Base-by-base conservation (phyloP, 1,140 invertebrate species). In the Drosophila punjabiensis region DNA sequence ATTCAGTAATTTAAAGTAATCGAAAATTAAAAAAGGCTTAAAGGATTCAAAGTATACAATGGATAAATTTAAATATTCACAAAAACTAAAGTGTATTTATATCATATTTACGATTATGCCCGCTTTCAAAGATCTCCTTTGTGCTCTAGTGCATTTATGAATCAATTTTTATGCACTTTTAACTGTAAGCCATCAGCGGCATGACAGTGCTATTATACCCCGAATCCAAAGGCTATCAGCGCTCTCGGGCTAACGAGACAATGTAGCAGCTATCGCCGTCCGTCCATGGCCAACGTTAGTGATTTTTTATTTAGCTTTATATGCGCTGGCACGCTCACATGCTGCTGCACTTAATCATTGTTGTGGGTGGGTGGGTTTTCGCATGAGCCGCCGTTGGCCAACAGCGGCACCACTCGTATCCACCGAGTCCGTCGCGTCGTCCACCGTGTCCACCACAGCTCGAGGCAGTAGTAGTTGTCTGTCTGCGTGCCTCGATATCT, bases 271-370 rank as follows among this genome's bases (percentile, higher is more conserved):
- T 66, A 64, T 55, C 18, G 58, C 30, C 58, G 67, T 62, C 55
- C 60, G 45, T 43, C 64, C 66, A 37, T 39, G 59, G 45, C 65
- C 60, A 50, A 53, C 55, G 53, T 76, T 47, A 43, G 58, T 75
- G 63, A 58, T 77, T 83, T 79, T 73, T 80, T 70, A 71, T 71
- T 84, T 78, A 64, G 55, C 62, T 79, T 79, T 84, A 56, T 74
- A 67, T 87, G 83, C 75, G 66, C 83, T 82, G 85, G 81, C 85
- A 88, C 85, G 85, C 85, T 88, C 85, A 88, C 86, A 88, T 89
- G 86, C 65, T 90, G 81, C 61, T 90, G 82, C 85, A 89, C 70
- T 89, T 89, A 89, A 89, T 89, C 85, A 89, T 87, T 81, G 85
- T 70, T 90, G 86, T 89, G 85, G 85, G 85, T 89, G 85, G 85